Base-by-base conservation (phyloP, 2,797 vertebrate species). In the Cossypha polioptera region DNA sequence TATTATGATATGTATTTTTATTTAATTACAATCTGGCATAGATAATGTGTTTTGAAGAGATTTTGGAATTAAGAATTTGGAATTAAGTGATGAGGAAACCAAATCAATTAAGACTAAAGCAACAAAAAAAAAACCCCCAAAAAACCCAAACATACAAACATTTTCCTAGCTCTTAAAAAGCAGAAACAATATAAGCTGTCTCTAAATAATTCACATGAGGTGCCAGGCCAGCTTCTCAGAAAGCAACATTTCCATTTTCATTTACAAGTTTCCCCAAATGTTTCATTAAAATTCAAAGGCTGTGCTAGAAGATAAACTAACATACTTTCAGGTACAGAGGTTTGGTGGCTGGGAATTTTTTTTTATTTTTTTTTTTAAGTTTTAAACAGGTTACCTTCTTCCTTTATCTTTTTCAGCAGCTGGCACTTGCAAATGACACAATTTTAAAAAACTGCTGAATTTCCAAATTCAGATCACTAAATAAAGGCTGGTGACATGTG, bases 211-310 rank as follows among this genome's bases (percentile, higher is more conserved):
- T 97, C 91, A 96, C 58, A 57, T 55, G 24, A 33, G 15, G 9
- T 88, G 42, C 74, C 25, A 26, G 42, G 55, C 45, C 65, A 82
- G 87, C 81, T 90, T 92, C 84, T 93, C 88, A 80, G 78, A 94
- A 93, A 69, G 76, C 45, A 82, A 54, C 68, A 92, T 87, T 96
- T 94, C 86, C 92, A 94, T 97, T 96, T 97, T 91, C 90, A 92
- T 93, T 95, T 91, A 45, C 90, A 91, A 53, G 78, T 94, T 96
- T 93, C 58, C 79, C 81, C 94, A 94, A 96, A 93, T 57, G 94
- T 92, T 95, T 96, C 79, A 97, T 96, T 97, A 97, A 95, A 95
- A 95, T 95, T 94, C 92, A 79, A 91, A 85, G 61, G 29, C 86
- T 87, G 55, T 83, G 51, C 53, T 93, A 61, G 68, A 93, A 95